These are phyloP conservation scores for Mastomys coucha DNA, from an alignment of 2,113 vertebrate species.

Conservation along the genomic window DNA sequence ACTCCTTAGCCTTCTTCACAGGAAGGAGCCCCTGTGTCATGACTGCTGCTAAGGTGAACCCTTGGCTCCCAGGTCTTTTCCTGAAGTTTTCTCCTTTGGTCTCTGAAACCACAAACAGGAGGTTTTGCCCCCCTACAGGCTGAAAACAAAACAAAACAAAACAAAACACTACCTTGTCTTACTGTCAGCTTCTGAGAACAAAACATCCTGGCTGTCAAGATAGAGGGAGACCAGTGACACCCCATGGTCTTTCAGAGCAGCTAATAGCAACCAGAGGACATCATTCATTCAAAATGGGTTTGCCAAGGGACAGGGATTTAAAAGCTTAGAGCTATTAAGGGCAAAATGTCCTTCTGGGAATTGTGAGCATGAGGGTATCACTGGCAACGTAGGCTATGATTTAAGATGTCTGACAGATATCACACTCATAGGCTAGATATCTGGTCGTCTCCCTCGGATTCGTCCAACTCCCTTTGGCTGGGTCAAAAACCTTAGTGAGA, in stretches of 20 bases:
- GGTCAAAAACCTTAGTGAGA: not conserved
- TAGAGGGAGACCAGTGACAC: not conserved
- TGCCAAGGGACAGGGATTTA: not conserved
- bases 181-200: not conserved
- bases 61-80: conserved; percentile 62
- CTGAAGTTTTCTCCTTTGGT: conserved; percentile 12
- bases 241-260: not conserved
- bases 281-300: conserved; percentile 51
- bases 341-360: not conserved
- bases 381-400: not conserved
- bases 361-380: not conserved
- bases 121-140: too few species aligned
- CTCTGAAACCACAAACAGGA: not conserved
- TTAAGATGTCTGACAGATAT: not conserved
- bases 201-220: not conserved
- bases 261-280: not conserved
- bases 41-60: conserved; percentile 55
- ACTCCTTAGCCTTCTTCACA: not conserved
- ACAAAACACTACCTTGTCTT: not conserved
- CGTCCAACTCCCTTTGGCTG: not conserved
- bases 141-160: not conserved
- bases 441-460: too few species aligned
- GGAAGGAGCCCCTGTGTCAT: not conserved
- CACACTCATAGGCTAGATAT: not conserved
- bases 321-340: not conserved